These are phyloP conservation scores for Lagria hirta DNA, from an alignment of 2,888 invertebrate species.

Conservation along the genomic window DNA sequence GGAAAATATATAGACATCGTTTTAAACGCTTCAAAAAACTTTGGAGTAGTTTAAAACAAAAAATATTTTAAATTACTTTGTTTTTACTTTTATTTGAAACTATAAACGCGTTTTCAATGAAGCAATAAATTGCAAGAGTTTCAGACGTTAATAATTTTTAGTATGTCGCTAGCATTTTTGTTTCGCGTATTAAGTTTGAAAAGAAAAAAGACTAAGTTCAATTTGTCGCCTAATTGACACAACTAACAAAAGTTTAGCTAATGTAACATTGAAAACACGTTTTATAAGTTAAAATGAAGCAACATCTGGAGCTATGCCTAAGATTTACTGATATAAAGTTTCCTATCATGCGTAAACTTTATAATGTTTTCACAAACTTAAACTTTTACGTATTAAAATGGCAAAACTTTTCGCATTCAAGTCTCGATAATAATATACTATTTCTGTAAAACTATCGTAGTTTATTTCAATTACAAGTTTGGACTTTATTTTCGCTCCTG, in stretches of 20 bases:
- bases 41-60: constrained; percentile 24
- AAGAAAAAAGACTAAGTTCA: constrained; percentile 3
- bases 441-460: constrained; percentile 17
- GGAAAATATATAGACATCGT: constrained; percentile 26
- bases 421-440: constrained; percentile 24
- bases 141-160: constrained; percentile 5
- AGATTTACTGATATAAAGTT: constrained; percentile 30
- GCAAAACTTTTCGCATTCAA: constrained; percentile 25
- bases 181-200: constrained; percentile 3
- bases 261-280: constrained; percentile 28
- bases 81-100: constrained; percentile 21
- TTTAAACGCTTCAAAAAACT: constrained; percentile 28
- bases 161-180: not conserved
- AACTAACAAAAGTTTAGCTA: constrained; percentile 8
- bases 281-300: constrained; percentile 29
- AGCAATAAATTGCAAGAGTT: constrained; percentile 22
- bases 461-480: too few relatives aligned
- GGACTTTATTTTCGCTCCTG: too few relatives aligned
- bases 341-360: constrained; percentile 30
- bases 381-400: constrained; percentile 25
- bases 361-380: constrained; percentile 28
- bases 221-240: constrained; percentile 15
- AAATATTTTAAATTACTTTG: constrained; percentile 22
- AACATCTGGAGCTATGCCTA: constrained; percentile 29
- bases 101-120: constrained; percentile 18